A percentile compares a stretch with the other conserved stretches of the same genome.
Evolutionary conservation across 1,140 invertebrate species (phyloP).

Genomic region (Oryzaephilus surinamensis): DNA sequence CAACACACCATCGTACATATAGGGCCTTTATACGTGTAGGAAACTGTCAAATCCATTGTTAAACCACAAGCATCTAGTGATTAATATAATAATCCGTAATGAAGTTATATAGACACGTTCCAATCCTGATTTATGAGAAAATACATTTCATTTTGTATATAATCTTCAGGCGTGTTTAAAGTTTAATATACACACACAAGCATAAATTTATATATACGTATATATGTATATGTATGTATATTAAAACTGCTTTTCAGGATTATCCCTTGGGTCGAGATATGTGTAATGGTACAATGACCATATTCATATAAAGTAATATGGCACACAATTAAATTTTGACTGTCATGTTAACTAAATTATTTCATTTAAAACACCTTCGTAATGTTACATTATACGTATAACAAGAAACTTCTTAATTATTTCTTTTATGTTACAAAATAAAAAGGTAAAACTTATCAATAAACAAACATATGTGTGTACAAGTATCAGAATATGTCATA

Average conservation of each 20-base stretch:
- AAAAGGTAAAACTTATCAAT: no score
- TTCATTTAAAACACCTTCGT: conserved; percentile 14
- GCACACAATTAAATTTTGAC: conserved; percentile 30
- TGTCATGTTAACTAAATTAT: conserved; percentile 30
- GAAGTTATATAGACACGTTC: conserved; percentile 36
- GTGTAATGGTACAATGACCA: conserved; percentile 25
- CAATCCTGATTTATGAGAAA: conserved; percentile 36
- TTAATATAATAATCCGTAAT: conserved; percentile 37
- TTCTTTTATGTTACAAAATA: conserved; percentile 8
- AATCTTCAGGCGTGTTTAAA: conserved; percentile 23
- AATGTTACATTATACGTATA: conserved; percentile 6
- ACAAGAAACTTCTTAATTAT: conserved; percentile 7
- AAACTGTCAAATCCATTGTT: conserved; percentile 28
- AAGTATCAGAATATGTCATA: no score
- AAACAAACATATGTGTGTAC: no score
- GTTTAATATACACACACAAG: conserved; percentile 9
- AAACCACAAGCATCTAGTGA: conserved; percentile 27
- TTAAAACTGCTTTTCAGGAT: no score
- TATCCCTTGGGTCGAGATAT: conserved; percentile 16
- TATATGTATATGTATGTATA: no score
- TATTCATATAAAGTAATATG: conserved; percentile 19
- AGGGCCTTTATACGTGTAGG: no score
- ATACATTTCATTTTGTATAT: conserved; percentile 25
- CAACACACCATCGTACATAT: conserved; percentile 5
- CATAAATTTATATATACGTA: neutral